Percentiles rank a stretch among this genome's conserved stretches.
Evolutionary conservation across 92 coral and sea anemone genomes (phyloP).

Genomic region (Heliopora coerulea): DNA sequence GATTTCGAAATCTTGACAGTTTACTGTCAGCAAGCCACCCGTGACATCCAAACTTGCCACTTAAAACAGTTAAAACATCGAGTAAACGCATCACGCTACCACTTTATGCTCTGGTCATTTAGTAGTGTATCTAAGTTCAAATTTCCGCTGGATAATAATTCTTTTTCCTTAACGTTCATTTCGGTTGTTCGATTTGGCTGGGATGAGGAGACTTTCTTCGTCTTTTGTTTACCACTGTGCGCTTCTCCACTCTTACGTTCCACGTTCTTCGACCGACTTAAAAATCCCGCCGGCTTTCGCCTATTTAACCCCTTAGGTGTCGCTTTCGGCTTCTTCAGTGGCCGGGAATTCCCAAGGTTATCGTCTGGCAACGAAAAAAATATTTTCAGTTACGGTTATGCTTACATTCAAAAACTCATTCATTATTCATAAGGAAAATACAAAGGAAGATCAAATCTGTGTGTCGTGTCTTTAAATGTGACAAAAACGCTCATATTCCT

Average conservation of each 20-base stretch:
- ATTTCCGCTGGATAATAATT: conserved; percentile 32
- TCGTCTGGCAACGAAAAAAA: not conserved
- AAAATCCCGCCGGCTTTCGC: conserved; percentile 13
- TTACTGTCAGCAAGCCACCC: too few species aligned
- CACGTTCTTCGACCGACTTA: not conserved
- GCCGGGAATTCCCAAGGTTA: not conserved
- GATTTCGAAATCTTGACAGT: too few species aligned
- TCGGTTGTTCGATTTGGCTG: conserved; percentile 10
- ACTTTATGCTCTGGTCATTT: conserved; percentile 39
- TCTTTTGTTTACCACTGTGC: not conserved
- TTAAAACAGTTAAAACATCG: too few species aligned
- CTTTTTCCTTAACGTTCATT: conserved; percentile 41
- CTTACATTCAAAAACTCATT: too few species aligned
- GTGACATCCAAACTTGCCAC: too few species aligned
- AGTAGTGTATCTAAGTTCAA: conserved; percentile 27
- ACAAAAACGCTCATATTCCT: too few species aligned
- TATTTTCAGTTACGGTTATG: too few species aligned
- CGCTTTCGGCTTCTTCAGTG: not conserved
- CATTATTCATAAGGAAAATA: too few species aligned
- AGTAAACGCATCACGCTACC: too few species aligned
- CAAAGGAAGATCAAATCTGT: not conserved
- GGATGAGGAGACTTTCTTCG: conserved; percentile 3
- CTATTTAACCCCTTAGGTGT: not conserved
- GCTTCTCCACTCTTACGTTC: conserved; percentile 1
- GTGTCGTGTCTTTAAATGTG: too few species aligned